These are phyloP conservation scores for Gymnorhina tibicen DNA, from an alignment of 2,113 vertebrate genomes.

Conservation along the genomic window DNA sequence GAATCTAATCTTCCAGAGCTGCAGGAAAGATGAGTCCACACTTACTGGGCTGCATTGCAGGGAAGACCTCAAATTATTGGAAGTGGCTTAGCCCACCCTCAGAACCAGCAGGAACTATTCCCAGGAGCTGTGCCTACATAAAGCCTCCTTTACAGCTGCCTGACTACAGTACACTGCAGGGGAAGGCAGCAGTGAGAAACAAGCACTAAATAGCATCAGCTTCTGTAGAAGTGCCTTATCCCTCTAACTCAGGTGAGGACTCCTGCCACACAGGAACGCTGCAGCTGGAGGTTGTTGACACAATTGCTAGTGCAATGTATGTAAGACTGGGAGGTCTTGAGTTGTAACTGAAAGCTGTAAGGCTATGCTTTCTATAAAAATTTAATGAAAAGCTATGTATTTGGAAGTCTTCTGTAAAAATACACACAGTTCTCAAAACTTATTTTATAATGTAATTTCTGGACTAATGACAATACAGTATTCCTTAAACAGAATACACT, in stretches of 20 bases:
- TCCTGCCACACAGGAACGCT: not conserved
- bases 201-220: not conserved
- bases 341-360: not conserved
- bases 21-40: not conserved
- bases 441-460: not conserved
- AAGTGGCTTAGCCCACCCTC: not conserved
- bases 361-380: not conserved
- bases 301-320: not conserved
- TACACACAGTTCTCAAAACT: not conserved
- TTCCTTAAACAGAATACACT: not conserved
- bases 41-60: not conserved
- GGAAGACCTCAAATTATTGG: not conserved
- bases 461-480: not conserved
- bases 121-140: not conserved
- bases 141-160: not conserved
- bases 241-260: not conserved
- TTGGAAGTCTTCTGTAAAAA: not conserved
- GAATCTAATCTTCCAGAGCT: not conserved
- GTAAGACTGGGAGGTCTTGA: not conserved
- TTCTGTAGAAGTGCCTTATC: not conserved
- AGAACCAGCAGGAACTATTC: not conserved
- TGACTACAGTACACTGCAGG: not conserved
- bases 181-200: not conserved
- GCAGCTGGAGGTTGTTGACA: not conserved
- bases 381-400: not conserved